These are phyloP conservation scores for Rotaria sp. DNA, from an alignment of 2,888 invertebrate species.

Conservation along the genomic window DNA sequence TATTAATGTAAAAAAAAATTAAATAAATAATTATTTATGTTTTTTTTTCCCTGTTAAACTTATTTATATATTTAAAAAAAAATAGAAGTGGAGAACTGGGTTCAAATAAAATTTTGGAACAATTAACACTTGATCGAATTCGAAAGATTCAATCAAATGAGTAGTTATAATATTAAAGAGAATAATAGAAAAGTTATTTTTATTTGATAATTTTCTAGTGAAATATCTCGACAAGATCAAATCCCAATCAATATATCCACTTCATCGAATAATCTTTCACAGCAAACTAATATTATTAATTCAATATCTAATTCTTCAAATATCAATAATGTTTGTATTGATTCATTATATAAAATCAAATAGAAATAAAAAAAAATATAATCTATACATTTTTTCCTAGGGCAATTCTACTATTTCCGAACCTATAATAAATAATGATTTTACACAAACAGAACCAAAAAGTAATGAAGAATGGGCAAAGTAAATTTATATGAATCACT, in stretches of 20 bases:
- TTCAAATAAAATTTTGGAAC: neutral
- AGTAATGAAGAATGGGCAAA: neutral
- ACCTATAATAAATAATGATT: neutral
- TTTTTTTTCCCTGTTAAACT: neutral
- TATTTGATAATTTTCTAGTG: neutral
- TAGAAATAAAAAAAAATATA: neutral
- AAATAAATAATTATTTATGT: neutral
- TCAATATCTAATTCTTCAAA: no score
- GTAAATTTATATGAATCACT: neutral
- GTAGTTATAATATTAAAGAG: neutral
- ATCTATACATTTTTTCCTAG: neutral
- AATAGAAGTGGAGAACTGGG: neutral
- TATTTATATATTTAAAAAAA: neutral
- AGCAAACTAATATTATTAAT: neutral
- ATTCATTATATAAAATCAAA: neutral
- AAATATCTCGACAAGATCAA: neutral
- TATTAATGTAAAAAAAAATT: slow-evolving; percentile 52
- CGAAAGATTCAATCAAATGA: neutral
- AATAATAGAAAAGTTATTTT: neutral
- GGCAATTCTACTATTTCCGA: neutral
- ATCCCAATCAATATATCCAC: no score
- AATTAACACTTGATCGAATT: neutral
- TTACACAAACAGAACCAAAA: neutral
- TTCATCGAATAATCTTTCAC: neutral
- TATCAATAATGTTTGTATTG: neutral